These are phyloP conservation scores for Drosophila pseudotalamancana DNA, from an alignment of 2,888 invertebrate species.

Conservation along the genomic window DNA sequence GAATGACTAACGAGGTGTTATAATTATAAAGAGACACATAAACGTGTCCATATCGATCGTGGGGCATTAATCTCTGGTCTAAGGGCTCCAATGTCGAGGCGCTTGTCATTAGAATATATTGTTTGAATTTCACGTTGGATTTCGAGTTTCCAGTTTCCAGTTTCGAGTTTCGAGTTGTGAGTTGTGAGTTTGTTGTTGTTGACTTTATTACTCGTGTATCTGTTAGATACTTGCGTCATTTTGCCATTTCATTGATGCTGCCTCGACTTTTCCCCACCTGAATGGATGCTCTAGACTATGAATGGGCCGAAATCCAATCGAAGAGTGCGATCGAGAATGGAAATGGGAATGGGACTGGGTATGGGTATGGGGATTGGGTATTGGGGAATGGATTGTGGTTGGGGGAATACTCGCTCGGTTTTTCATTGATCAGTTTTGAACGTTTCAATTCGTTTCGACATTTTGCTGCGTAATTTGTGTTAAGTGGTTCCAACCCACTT, in stretches of 20 bases:
- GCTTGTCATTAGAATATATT: conserved; percentile 81
- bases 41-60: conserved; percentile 52
- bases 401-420: conserved; percentile 18
- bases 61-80: conserved; percentile 60
- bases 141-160: too few relatives aligned
- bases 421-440: conserved; percentile 70
- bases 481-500: conserved; percentile 82
- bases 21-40: conserved; percentile 70
- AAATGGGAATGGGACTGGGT: conserved; percentile 14
- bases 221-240: conserved; percentile 45
- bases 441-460: conserved; percentile 77
- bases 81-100: conserved; percentile 47
- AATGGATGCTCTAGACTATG: conserved; percentile 38
- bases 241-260: conserved; percentile 70
- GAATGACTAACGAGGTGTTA: conserved; percentile 80
- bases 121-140: conserved; percentile 44
- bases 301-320: conserved; percentile 15
- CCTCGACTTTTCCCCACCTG: conserved; percentile 36
- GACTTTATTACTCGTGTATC: conserved; percentile 64
- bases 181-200: conserved; percentile 42
- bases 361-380: conserved; percentile 3
- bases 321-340: background rate
- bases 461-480: conserved; percentile 83
- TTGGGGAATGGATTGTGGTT: conserved; percentile 20
- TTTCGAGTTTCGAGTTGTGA: conserved; percentile 14